Conservation (phyloP, 2,888 invertebrate species). For the Entomobrya proxima region DNA sequence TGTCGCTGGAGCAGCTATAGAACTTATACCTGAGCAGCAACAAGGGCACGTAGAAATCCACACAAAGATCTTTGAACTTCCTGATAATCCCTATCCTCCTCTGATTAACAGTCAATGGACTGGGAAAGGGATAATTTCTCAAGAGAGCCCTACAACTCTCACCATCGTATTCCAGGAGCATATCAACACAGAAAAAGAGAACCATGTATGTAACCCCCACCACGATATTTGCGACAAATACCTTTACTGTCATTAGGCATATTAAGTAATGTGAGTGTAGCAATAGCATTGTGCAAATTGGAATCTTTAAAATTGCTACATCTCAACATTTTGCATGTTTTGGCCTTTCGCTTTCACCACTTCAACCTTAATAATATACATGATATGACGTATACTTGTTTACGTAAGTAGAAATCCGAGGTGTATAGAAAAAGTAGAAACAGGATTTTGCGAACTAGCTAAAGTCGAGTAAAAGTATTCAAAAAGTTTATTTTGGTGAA, state of each 20-base stretch:
- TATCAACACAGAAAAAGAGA: slow-evolving; percentile 18
- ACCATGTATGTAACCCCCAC: slow-evolving; percentile 4
- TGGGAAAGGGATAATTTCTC: slow-evolving; percentile 71
- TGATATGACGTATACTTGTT: too few species aligned
- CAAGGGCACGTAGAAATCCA: slow-evolving; percentile 58
- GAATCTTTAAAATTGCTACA: too few species aligned
- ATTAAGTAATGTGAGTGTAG: background rate
- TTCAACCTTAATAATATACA: too few species aligned
- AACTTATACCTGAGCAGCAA: slow-evolving; percentile 62
- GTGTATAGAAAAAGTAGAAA: too few species aligned
- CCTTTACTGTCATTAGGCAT: background rate
- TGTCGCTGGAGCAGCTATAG: slow-evolving; percentile 71
- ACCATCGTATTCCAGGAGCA: slow-evolving; percentile 72
- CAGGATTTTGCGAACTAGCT: too few species aligned
- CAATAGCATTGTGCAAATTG: too few species aligned
- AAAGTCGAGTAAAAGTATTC: too few species aligned
- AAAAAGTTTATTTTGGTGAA: slow-evolving; percentile 3
- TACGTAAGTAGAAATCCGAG: too few species aligned
- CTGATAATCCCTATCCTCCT: slow-evolving; percentile 51
- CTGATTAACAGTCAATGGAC: slow-evolving; percentile 69
- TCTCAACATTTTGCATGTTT: too few species aligned
- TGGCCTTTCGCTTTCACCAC: too few species aligned
- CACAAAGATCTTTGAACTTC: slow-evolving; percentile 62
- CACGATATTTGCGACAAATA: background rate
- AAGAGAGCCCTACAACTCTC: slow-evolving; percentile 72